Conservation (phyloP, 2,888 invertebrate genomes). For the Cataglyphis altisquamis region DNA sequence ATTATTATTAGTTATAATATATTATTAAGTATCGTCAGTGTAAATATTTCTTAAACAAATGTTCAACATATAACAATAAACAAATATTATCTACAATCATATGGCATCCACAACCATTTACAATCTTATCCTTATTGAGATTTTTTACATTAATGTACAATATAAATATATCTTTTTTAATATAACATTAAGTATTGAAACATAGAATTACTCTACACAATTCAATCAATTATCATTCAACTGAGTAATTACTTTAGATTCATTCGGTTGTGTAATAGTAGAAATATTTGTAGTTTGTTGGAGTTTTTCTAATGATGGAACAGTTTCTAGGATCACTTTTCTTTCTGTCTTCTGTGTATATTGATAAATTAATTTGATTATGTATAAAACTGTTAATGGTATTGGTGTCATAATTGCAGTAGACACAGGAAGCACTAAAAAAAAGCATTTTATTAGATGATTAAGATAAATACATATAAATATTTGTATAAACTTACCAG, state of each 20-base stretch:
- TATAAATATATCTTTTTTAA: background rate
- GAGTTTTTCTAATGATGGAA: constrained; percentile 77
- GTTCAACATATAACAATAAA: background rate
- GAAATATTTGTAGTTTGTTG: constrained; percentile 57
- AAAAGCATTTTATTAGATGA: constrained; percentile 49
- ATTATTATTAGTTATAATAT: background rate
- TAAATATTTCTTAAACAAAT: constrained; percentile 16
- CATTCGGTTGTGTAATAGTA: constrained; percentile 8
- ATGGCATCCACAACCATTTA: background rate
- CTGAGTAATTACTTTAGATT: background rate
- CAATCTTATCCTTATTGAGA: background rate
- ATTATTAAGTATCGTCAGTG: background rate
- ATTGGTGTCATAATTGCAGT: constrained; percentile 98
- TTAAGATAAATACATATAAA: constrained; percentile 11
- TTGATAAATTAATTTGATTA: constrained; percentile 75
- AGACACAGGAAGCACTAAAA: constrained; percentile 94
- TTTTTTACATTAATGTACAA: background rate
- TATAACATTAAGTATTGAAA: background rate
- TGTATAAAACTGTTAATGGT: constrained; percentile 89
- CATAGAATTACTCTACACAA: background rate
- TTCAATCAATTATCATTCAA: background rate
- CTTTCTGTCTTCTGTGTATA: constrained; percentile 67
- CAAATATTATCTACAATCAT: background rate
- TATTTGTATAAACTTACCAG: constrained; percentile 87
- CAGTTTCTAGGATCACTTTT: background rate